Percentiles rank a stretch among this genome's conserved stretches.
Conservation (phyloP, 2,113 vertebrate genomes). For the Thinocorus orbignyianus region DNA sequence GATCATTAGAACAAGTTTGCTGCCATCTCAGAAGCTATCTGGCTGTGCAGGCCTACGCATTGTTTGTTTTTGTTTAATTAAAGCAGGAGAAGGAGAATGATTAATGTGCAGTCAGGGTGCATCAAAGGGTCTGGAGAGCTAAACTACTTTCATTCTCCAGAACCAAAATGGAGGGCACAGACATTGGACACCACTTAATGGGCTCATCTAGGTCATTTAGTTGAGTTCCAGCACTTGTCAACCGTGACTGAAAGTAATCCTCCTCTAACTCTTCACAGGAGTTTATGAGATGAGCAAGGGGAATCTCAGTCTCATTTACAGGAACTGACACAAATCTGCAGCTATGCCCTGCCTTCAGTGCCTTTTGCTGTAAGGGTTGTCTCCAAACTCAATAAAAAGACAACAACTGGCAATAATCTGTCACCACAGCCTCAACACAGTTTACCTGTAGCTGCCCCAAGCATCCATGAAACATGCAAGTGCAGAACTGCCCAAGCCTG, state of each 20-base stretch:
- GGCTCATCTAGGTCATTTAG: not conserved
- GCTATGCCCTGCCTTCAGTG: not conserved
- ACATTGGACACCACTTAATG: not conserved
- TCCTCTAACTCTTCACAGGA: not conserved
- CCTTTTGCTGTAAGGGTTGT: not conserved
- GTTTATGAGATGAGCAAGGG: not conserved
- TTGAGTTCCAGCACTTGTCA: constrained; percentile 13
- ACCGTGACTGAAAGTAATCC: not conserved
- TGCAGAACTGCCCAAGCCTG: not conserved
- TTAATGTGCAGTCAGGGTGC: not conserved
- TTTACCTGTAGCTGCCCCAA: not conserved
- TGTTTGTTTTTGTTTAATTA: not conserved
- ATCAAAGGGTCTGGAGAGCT: not conserved
- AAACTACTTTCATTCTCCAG: not conserved
- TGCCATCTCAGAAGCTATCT: not conserved
- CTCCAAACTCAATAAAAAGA: not conserved
- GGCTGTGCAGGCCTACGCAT: not conserved
- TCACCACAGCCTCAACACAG: not conserved
- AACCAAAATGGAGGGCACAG: not conserved
- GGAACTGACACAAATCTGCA: constrained; percentile 28
- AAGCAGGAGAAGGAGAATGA: not conserved
- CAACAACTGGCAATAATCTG: not conserved
- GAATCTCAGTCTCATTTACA: not conserved
- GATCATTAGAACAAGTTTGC: not conserved
- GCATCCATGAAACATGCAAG: not conserved